Evolutionary conservation across 2,113 vertebrate species (phyloP).

Genomic region (Rousettus leschenaultii): DNA sequence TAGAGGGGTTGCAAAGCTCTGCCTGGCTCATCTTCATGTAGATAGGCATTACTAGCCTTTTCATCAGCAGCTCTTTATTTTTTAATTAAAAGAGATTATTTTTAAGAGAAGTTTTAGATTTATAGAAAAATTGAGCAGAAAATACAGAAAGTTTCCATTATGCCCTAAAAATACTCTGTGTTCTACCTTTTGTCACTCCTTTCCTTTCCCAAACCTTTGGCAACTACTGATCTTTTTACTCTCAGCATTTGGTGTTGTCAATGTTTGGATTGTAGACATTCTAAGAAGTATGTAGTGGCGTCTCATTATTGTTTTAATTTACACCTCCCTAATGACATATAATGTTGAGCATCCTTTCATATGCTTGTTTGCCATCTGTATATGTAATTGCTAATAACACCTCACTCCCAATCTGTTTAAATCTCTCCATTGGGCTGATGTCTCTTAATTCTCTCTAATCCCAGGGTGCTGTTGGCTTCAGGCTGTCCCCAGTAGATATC

Average conservation of each 20-base stretch:
- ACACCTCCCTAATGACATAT: not conserved
- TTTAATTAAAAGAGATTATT: not conserved
- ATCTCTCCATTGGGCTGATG: not conserved
- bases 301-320: not conserved
- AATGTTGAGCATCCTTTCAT: not conserved
- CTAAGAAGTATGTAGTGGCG: not conserved
- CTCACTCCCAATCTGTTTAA: not conserved
- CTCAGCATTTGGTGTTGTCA: not conserved
- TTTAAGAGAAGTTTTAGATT: conserved; percentile 29
- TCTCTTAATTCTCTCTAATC: conserved; percentile 9
- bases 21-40: not conserved
- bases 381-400: not conserved
- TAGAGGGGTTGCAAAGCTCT: not conserved
- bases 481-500: not conserved
- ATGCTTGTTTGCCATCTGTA: not conserved
- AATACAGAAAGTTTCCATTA: not conserved
- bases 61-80: not conserved
- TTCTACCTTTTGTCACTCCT: not conserved
- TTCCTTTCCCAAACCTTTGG: not conserved
- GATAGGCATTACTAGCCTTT: not conserved
- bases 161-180: not conserved
- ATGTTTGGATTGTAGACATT: not conserved
- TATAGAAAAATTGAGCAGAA: conserved; percentile 6
- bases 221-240: not conserved
- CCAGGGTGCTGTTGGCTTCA: not conserved